Evolutionary conservation across 2,113 vertebrate species (phyloP).

Genomic region (Ciconia stormi): DNA sequence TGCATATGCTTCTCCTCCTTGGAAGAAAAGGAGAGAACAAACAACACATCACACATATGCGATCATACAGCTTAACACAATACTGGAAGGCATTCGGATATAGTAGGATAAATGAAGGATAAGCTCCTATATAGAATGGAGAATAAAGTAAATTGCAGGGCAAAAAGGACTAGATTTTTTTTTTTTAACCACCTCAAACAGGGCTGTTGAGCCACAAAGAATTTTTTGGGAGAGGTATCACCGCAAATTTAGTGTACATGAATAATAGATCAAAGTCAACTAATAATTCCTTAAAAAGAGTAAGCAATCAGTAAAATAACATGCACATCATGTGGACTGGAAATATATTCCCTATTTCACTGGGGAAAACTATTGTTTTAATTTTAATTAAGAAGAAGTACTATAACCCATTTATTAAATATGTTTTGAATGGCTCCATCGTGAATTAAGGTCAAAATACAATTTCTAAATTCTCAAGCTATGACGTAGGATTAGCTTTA

Average conservation of each 20-base stretch:
- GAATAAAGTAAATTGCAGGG: background rate
- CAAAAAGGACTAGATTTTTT: background rate
- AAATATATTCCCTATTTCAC: background rate
- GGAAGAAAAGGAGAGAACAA: background rate
- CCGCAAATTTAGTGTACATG: background rate
- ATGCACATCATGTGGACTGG: background rate
- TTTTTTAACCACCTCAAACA: background rate
- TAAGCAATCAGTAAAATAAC: background rate
- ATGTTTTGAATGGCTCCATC: constrained; percentile 50
- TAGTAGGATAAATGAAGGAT: background rate
- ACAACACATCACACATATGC: background rate
- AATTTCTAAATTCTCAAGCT: constrained; percentile 73
- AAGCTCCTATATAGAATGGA: background rate
- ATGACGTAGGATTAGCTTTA: constrained; percentile 72
- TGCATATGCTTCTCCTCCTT: background rate
- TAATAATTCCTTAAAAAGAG: background rate
- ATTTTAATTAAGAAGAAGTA: constrained; percentile 31
- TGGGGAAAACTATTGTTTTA: background rate
- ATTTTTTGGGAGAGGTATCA: background rate
- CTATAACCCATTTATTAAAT: constrained; percentile 51
- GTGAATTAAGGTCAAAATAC: constrained; percentile 62
- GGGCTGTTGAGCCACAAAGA: background rate
- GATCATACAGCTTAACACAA: background rate
- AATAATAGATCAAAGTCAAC: background rate
- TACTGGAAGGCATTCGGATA: background rate